These are phyloP conservation scores for Lutraria lutraria DNA, from an alignment of 2,888 invertebrate genomes.

Conservation along the genomic window DNA sequence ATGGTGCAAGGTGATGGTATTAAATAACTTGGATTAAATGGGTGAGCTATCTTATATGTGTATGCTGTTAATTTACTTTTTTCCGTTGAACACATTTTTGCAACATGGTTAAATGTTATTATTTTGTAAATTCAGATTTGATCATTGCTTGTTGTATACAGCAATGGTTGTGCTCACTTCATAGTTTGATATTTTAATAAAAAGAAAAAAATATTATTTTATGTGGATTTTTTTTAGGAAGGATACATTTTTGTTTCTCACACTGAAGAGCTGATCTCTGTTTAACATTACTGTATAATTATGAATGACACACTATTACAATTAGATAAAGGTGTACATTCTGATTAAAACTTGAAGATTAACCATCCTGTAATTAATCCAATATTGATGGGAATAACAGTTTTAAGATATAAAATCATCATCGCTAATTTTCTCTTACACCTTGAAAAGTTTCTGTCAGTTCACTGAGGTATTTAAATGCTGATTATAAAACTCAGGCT, in stretches of 20 bases:
- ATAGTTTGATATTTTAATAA: neutral
- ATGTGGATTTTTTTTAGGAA: neutral
- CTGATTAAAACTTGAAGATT: too few relatives aligned
- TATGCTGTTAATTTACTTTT: neutral
- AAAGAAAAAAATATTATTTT: neutral
- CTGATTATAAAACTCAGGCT: too few relatives aligned
- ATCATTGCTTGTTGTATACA: neutral
- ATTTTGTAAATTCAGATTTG: slow-evolving; percentile 1
- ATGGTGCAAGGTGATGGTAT: slow-evolving; percentile 30
- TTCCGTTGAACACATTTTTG: neutral
- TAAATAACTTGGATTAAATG: slow-evolving; percentile 32
- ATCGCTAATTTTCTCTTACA: too few relatives aligned
- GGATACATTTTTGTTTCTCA: neutral
- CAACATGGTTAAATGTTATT: neutral
- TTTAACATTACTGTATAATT: too few relatives aligned
- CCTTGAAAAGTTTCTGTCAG: slow-evolving; percentile 2
- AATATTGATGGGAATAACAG: too few relatives aligned
- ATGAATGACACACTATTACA: too few relatives aligned
- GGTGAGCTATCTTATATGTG: slow-evolving; percentile 29
- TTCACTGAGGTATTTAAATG: neutral
- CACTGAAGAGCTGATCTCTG: neutral
- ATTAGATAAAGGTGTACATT: too few relatives aligned
- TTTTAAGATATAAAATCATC: too few relatives aligned
- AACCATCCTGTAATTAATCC: too few relatives aligned
- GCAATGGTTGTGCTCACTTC: neutral